A percentile compares a stretch with the other conserved stretches of the same genome.
phyloP scores from a whole-genome alignment of 23 tunicate genomes.

The Botrylloides violaceus region DNA sequence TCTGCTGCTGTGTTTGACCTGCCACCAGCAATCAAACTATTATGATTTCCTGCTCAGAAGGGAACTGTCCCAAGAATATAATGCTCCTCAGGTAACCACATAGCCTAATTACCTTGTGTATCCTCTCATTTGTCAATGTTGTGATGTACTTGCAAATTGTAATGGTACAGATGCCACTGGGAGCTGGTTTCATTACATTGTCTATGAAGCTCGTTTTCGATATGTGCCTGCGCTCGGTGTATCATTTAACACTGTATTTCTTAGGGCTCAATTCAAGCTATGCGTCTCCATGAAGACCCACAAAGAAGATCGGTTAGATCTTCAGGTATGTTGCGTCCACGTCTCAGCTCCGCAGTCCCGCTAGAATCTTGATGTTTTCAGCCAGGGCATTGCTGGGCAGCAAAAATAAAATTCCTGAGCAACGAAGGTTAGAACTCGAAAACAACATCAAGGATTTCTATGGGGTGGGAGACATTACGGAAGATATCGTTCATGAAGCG shows the following conservation, averaged over 20 bases:
- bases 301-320: conserved; percentile 72
- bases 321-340: conserved; percentile 31
- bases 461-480: conserved; percentile 16
- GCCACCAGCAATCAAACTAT: conserved; percentile 63
- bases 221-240: no score
- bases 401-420: conserved; percentile 39
- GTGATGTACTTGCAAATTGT: no score
- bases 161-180: no score
- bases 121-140: no score
- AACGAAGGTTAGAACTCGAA: conserved; percentile 45
- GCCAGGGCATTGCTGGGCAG: conserved; percentile 38
- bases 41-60: conserved; percentile 38
- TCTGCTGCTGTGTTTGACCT: conserved; percentile 70
- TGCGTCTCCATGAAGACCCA: conserved; percentile 60
- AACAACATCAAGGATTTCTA: conserved; percentile 28
- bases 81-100: conserved; percentile 59
- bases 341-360: neutral
- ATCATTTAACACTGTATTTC: neutral
- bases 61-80: conserved; percentile 45
- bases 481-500: conserved; percentile 35
- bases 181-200: no score
- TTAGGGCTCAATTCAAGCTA: conserved; percentile 64
- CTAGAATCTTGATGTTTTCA: conserved; percentile 1
- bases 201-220: no score
- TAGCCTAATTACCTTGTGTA: no score